Evolutionary conservation across 1,140 invertebrate species (phyloP).

Genomic region (Meloidogyne floridensis): DNA sequence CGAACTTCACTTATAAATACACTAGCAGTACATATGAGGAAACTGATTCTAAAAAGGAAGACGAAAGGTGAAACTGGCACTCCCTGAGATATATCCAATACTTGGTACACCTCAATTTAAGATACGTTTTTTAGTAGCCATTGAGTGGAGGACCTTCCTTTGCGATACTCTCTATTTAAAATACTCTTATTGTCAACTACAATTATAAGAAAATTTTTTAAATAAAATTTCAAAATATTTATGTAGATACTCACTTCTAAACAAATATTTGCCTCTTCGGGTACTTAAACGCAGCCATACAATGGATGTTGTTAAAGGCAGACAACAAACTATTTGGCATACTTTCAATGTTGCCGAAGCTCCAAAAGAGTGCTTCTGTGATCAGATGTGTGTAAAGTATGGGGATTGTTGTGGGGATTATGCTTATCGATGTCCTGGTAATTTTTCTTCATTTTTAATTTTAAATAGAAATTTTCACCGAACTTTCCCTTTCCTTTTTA

Average conservation of each 20-base stretch:
- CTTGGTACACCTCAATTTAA: too few species aligned
- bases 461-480: neutral
- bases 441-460: neutral
- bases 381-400: constrained; percentile 9
- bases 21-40: too few species aligned
- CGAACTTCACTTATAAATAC: too few species aligned
- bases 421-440: constrained; percentile 19
- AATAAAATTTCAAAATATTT: too few species aligned
- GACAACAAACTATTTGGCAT: neutral
- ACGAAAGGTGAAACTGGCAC: too few species aligned
- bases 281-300: constrained; percentile 20
- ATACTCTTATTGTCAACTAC: too few species aligned
- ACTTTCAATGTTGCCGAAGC: neutral
- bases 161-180: too few species aligned
- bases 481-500: neutral
- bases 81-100: too few species aligned
- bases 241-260: constrained; percentile 21
- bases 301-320: neutral
- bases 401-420: constrained; percentile 25
- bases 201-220: too few species aligned
- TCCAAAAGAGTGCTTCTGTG: constrained; percentile 20
- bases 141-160: too few species aligned
- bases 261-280: constrained; percentile 14
- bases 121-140: too few species aligned
- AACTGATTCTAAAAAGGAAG: too few species aligned